Percentiles rank a stretch among this genome's conserved stretches.
Conservation (phyloP, 2,113 vertebrate species). For the Neotragus moschatus region DNA sequence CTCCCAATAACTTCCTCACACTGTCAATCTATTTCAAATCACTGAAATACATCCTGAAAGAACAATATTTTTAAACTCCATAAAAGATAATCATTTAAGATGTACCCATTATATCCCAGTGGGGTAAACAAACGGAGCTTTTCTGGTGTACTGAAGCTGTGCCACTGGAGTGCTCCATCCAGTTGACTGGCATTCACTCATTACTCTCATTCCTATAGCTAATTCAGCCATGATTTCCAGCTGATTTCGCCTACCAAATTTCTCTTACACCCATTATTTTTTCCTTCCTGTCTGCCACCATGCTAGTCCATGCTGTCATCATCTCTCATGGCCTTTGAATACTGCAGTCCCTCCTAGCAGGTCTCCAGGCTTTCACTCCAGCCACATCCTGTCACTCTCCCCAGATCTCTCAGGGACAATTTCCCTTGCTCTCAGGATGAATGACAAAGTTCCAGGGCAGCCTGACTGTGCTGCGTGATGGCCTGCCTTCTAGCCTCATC, state of each 20-base stretch:
- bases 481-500: neutral
- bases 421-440: neutral
- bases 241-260: neutral
- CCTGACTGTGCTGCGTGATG: rapidly evolving
- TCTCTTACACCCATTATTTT: neutral
- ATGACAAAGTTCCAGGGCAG: neutral
- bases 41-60: neutral
- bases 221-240: neutral
- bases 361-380: neutral
- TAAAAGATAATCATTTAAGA: neutral
- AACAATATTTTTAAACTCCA: neutral
- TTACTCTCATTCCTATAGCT: neutral
- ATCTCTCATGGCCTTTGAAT: neutral
- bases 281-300: neutral
- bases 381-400: neutral
- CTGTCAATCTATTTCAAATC: neutral
- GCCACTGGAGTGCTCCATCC: neutral
- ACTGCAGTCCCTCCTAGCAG: rapidly evolving
- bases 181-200: neutral
- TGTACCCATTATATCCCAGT: neutral
- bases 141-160: neutral
- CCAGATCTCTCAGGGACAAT: neutral
- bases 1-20: neutral
- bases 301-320: neutral
- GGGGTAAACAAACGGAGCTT: neutral